Base-by-base conservation (phyloP, 2,113 vertebrate species). In the Gymnocephalus cernua region DNA sequence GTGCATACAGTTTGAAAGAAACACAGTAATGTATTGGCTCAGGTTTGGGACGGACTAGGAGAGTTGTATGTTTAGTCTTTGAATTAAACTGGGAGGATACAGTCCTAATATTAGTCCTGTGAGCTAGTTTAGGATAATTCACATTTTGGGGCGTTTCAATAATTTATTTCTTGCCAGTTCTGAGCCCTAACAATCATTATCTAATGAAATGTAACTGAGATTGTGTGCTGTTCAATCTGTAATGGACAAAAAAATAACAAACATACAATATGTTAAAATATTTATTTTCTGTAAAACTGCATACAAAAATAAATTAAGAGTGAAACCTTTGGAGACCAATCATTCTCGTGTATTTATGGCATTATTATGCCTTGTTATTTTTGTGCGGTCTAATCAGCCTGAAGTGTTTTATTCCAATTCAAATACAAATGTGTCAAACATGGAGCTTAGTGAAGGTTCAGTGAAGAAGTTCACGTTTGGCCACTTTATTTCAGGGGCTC, bases 291-390 rank as follows among this genome's bases (percentile, higher is more conserved):
- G 63, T 57, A 64, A 70, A 65, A 41, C 15, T 50, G 15, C 61
- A 45, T 84, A 74, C 23, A 84, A 65, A 74, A 76, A 50, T 4
- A n/a, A 72, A 59, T 35, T 21, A 27, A 57, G 41, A 56, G 56
- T 56, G 29, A 41, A n/a, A 38, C 29, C n/a, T 84, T 80, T 75
- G 57, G 44, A 70, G 71, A 67, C 51, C 29, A 58, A 64, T 70
- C 58, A 70, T 71, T 50, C 48, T 69, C n/a, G 23, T 72, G 48
- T 47, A 53, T 35, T 51, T 54, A 72, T 27, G 41, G n/a, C 16
- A 71, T 76, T 61, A 65, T 72, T 61, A 29, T 70, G 4, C 45
- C 27, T 48, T 70, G 13, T 44, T 57, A 3, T 51, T 70, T 65
- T 64, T 57, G 74, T 68, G 25, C 51, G 0, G 19, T 67, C 35